A percentile compares a stretch with the other conserved stretches of the same genome.
phyloP scores from a whole-genome alignment of 2,888 invertebrate species.

The Drosophila merina region DNA sequence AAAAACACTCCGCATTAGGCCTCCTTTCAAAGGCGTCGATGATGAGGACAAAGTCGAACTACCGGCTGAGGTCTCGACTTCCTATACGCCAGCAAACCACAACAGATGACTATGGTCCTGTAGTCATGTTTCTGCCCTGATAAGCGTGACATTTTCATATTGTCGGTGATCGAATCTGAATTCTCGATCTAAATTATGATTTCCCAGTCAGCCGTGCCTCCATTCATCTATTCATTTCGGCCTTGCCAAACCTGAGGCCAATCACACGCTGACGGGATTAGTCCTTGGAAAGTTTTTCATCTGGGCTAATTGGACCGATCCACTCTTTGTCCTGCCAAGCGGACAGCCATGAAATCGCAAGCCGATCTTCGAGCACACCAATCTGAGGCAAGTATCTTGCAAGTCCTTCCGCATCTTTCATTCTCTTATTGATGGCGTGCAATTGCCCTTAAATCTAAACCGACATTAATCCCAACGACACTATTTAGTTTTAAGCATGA shows the following conservation, averaged over 20 bases:
- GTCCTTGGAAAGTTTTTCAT: conserved; percentile 58
- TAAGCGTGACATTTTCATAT: conserved; percentile 83
- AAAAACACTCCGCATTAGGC: conserved; percentile 37
- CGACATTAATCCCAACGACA: conserved; percentile 33
- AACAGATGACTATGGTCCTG: conserved; percentile 44
- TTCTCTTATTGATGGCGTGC: conserved; percentile 39
- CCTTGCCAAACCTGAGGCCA: conserved; percentile 61
- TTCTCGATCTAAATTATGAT: conserved; percentile 48
- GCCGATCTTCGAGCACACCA: conserved; percentile 35
- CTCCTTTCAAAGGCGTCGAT: conserved; percentile 38
- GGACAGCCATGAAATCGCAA: conserved; percentile 68
- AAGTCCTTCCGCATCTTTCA: conserved; percentile 25
- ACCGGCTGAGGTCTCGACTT: conserved; percentile 53
- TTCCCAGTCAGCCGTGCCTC: conserved; percentile 11
- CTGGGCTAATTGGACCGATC: conserved; percentile 65
- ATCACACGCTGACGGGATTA: conserved; percentile 82
- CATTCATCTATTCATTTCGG: conserved; percentile 46
- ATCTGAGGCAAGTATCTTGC: conserved; percentile 17
- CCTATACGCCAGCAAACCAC: conserved; percentile 66
- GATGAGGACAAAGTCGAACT: conserved; percentile 46
- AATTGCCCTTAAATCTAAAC: conserved; percentile 66
- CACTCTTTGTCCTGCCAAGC: conserved; percentile 32
- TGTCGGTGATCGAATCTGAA: conserved; percentile 71
- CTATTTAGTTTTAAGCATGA: neutral
- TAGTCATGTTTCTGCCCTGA: conserved; percentile 52